A percentile compares a stretch with the other conserved stretches of the same genome.
These are phyloP conservation scores for Metridium senile DNA, from an alignment of 92 coral and sea anemone genomes.

Conservation along the genomic window DNA sequence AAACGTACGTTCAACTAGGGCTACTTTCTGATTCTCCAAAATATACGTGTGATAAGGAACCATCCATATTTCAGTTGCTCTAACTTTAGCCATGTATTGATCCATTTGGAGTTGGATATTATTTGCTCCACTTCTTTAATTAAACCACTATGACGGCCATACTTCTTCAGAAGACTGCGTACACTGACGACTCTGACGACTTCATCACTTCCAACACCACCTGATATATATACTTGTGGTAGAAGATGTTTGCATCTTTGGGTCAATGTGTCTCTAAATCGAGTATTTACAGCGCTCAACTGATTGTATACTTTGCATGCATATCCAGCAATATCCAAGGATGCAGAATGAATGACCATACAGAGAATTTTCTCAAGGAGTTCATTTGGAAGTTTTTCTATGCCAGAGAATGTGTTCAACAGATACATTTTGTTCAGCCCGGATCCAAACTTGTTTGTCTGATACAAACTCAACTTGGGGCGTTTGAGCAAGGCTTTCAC, in stretches of 20 bases:
- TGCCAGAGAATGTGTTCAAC: background rate
- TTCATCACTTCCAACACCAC: background rate
- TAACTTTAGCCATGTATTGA: background rate
- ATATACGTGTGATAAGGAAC: background rate
- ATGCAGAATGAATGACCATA: background rate
- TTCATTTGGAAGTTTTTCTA: background rate
- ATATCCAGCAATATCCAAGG: background rate
- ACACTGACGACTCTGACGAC: background rate
- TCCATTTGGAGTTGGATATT: background rate
- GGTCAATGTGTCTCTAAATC: background rate
- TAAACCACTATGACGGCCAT: background rate
- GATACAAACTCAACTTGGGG: background rate
- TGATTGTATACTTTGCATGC: background rate
- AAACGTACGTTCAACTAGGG: too few species aligned
- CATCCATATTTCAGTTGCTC: background rate
- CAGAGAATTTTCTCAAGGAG: background rate
- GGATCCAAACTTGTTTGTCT: background rate
- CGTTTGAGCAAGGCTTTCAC: background rate
- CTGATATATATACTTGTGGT: background rate
- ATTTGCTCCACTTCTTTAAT: background rate
- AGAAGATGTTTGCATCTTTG: background rate
- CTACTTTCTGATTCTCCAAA: background rate
- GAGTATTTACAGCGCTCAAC: background rate
- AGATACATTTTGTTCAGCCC: background rate
- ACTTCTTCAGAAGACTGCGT: background rate